Base-by-base conservation (phyloP, 1,140 invertebrate genomes). In the Muscidifurax raptorellus region DNA sequence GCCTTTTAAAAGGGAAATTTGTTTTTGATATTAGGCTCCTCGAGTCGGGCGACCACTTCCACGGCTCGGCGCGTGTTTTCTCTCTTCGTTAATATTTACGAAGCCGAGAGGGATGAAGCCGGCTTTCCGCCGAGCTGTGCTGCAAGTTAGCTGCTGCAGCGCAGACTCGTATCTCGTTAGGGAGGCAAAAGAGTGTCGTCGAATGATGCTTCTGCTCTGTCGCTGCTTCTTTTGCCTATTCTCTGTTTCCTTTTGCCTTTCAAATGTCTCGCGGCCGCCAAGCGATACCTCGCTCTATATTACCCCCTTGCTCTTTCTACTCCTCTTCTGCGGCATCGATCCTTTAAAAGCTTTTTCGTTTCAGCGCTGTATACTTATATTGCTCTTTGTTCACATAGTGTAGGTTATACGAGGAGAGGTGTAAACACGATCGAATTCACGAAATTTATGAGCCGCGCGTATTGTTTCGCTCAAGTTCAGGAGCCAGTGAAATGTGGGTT, bases 1-100 rank as follows among this genome's bases (percentile, higher is more conserved):
- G 82, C 84, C 86, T 88, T 88, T 89, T 88, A 89, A 89, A 88
- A 87, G 88, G 88, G 84, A 88, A 90, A 89, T 90, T 89, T 89
- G 86, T 89, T 89, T 87, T 86, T 88, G 87, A 88, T 90, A 90
- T 89, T 90, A 89, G 88, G 87, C 88, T 87, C 80, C 86, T 86
- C 85, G 71, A 69, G 77, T 10, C 47, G 27, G 71, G 40, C 77
- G 78, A 81, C 83, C 83, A 71, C 80, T 84, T 85, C 78, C 75
- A 74, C 28, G 67, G 52, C 75, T 67, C 52, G 75, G 52, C 32
- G 47, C 66, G 59, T 52, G 25, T 66, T 82, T 72, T 76, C 84
- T 87, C 80, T 83, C 72, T 82, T 86, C 84, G 84, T 88, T 87
- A 87, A 87, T 86, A 87, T 88, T 87, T 87, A 88, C 81, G 85